phyloP scores from a whole-genome alignment of 2,888 invertebrate genomes.

The Nomada goodeniana region DNA sequence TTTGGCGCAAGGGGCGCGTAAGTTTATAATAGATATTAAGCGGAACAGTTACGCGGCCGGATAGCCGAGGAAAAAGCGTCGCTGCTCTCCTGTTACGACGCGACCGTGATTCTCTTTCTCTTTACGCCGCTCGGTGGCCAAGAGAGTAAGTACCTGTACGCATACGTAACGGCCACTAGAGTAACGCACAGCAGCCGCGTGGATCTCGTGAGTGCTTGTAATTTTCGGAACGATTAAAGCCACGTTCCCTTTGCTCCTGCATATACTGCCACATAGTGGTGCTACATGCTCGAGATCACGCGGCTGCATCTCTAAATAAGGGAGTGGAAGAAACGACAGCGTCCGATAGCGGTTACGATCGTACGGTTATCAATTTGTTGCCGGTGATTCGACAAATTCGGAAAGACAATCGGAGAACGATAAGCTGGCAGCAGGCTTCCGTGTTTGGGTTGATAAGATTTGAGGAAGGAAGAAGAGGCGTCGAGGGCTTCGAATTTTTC shows the following conservation, averaged over 20 bases:
- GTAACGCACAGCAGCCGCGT: constrained; percentile 32
- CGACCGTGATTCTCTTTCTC: constrained; percentile 35
- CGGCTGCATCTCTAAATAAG: constrained; percentile 50
- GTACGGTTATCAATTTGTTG: constrained; percentile 41
- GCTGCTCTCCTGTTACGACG: constrained; percentile 35
- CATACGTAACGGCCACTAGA: background rate
- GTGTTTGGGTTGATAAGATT: constrained; percentile 32
- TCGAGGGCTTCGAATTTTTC: constrained; percentile 5
- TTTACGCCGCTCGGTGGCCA: background rate
- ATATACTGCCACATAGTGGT: constrained; percentile 16
- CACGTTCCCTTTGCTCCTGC: constrained; percentile 36
- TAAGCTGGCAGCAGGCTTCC: constrained; percentile 27
- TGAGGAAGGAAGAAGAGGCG: constrained; percentile 2
- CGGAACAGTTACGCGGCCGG: constrained; percentile 47
- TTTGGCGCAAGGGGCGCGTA: constrained; percentile 26
- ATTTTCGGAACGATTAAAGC: constrained; percentile 68
- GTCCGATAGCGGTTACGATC: constrained; percentile 52
- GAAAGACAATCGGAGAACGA: constrained; percentile 7
- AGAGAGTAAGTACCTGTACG: background rate
- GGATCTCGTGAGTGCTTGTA: constrained; percentile 48
- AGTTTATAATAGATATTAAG: constrained; percentile 54
- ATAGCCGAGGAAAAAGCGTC: constrained; percentile 22
- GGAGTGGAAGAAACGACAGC: constrained; percentile 13
- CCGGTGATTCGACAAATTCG: constrained; percentile 29
- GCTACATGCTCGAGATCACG: background rate